Percentiles rank a stretch among this genome's conserved stretches.
These are phyloP conservation scores for Naso thynnoides DNA, from an alignment of 2,797 vertebrate genomes.

Conservation along the genomic window DNA sequence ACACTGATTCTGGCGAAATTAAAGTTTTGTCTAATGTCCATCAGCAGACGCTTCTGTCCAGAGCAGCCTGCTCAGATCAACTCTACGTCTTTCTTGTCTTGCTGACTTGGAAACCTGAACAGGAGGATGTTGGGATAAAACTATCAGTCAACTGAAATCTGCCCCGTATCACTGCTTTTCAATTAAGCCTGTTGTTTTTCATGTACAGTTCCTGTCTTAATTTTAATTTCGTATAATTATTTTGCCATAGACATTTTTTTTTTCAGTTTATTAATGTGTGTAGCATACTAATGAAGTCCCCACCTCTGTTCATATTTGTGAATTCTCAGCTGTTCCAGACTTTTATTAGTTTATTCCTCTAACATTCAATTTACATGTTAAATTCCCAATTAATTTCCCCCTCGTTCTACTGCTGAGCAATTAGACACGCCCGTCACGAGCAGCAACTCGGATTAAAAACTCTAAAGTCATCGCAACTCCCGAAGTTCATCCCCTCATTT, in stretches of 20 bases:
- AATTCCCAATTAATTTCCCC: neutral
- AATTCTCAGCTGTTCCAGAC: neutral
- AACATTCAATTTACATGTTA: slow-evolving; percentile 9
- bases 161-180: neutral
- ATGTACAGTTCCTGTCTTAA: neutral
- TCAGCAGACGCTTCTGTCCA: neutral
- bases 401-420: slow-evolving; percentile 1
- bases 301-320: neutral
- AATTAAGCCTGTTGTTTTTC: neutral
- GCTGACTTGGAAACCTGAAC: no score
- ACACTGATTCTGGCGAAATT: no score
- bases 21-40: no score
- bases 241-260: neutral
- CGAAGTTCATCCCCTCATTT: neutral
- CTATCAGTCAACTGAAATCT: neutral
- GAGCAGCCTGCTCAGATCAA: neutral
- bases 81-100: neutral
- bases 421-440: neutral
- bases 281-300: neutral
- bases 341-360: neutral
- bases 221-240: neutral
- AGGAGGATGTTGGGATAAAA: neutral
- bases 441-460: neutral
- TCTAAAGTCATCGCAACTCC: neutral
- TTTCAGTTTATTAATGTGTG: neutral